A percentile compares a stretch with the other conserved stretches of the same genome.
Evolutionary conservation across 2,888 invertebrate genomes (phyloP).

Genomic region (Frankliniella fusca): DNA sequence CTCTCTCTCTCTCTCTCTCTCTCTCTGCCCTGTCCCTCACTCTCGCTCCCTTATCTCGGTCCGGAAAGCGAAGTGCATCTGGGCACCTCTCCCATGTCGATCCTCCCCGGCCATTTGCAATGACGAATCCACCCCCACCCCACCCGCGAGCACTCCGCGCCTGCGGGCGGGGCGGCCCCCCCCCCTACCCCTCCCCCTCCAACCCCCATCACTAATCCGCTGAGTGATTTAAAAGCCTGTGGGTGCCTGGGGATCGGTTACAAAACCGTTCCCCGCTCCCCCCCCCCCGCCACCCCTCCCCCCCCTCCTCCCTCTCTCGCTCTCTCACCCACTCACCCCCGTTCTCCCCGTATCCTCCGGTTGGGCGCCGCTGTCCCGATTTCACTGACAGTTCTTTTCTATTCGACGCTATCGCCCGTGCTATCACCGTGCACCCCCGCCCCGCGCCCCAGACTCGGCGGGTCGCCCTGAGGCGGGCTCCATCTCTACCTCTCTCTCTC

Average conservation of each 20-base stretch:
- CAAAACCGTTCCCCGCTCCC: background rate
- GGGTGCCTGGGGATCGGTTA: constrained; percentile 7
- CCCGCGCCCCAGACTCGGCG: too few species aligned
- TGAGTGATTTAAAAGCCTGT: constrained; percentile 17
- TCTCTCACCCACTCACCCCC: background rate
- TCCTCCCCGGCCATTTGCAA: too few species aligned
- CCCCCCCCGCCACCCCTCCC: background rate
- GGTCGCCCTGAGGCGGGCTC: background rate
- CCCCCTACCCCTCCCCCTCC: background rate
- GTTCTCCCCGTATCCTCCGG: background rate
- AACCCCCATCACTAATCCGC: background rate
- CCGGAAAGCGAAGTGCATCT: too few species aligned
- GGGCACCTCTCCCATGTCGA: too few species aligned
- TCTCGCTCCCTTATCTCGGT: too few species aligned
- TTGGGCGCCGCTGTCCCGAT: background rate
- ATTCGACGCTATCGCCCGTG: constrained; percentile 8
- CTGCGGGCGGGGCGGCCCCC: background rate
- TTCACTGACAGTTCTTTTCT: constrained; percentile 22
- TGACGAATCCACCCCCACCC: too few species aligned
- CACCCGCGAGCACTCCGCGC: too few species aligned
- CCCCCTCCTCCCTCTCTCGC: background rate
- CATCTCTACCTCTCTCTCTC: background rate
- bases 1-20: too few species aligned
- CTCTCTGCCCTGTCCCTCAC: too few species aligned
- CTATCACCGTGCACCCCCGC: background rate